Evolutionary conservation across 2,888 invertebrate species (phyloP).

Genomic region (Pseudococcus viburni): DNA sequence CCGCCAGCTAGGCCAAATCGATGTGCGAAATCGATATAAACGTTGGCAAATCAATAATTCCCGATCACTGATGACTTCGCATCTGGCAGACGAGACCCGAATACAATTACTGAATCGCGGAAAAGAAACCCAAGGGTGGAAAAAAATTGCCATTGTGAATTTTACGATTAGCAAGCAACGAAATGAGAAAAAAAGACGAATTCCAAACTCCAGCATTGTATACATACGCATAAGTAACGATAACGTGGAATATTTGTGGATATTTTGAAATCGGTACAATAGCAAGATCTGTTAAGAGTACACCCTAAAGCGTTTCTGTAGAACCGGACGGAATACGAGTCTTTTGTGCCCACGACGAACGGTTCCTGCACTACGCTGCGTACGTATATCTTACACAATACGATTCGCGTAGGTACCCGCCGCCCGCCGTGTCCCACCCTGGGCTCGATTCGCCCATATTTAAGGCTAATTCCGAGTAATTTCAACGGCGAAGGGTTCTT

Average conservation of each 20-base stretch:
- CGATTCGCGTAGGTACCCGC: slow-evolving; percentile 16
- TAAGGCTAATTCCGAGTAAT: slow-evolving; percentile 63
- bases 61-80: too few species aligned
- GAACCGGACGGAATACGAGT: slow-evolving; percentile 54
- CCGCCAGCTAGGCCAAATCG: too few species aligned
- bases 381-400: slow-evolving; percentile 60
- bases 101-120: background rate
- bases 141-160: background rate
- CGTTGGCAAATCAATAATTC: too few species aligned
- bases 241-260: slow-evolving; percentile 29
- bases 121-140: background rate
- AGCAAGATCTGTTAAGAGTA: slow-evolving; percentile 42
- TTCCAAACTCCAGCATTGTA: slow-evolving; percentile 2
- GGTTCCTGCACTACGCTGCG: background rate
- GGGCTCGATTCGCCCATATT: slow-evolving; percentile 26
- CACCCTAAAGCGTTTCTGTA: slow-evolving; percentile 36
- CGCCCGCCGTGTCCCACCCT: background rate
- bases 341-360: slow-evolving; percentile 48
- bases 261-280: slow-evolving; percentile 46
- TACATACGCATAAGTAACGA: slow-evolving; percentile 3
- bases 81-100: background rate
- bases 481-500: slow-evolving; percentile 60
- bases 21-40: too few species aligned
- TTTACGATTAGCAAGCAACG: background rate
- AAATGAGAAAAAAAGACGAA: background rate